Base-by-base conservation (phyloP, 2,888 invertebrate genomes). In the Orthonevra nobilis region DNA sequence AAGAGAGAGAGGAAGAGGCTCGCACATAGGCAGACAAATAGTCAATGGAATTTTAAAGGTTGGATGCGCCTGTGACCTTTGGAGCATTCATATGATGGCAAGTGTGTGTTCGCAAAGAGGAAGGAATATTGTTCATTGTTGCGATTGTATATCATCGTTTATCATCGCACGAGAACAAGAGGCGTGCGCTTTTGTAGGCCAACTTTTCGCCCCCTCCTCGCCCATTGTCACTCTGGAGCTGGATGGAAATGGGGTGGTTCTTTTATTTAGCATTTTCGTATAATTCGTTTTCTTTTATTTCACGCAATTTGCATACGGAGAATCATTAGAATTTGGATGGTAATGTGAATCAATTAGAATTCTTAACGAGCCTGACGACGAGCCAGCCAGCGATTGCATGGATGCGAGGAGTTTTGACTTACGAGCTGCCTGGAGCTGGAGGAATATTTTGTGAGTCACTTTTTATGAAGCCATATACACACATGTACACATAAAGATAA, bases 311-410 rank as follows among this genome's bases (percentile, higher is more conserved):
- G 46, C 77, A 77, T 77, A 52, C 54, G 40, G 64, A 72, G 72
- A 77, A 72, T 72, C 77, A 77, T 77, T 77, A 72, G 72, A 77
- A 77, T 77, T 72, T 77, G 72, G 72, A 77, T 77, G 64, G 72
- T 77, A 72, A 77, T 77, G 64, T 40, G 72, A 72, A 77, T 77
- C 77, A 77, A 77, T 77, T 77, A 77, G 64, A 77, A 77, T 77
- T 64, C 72, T 66, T 72, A 54, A 64, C 77, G 46, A 64, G 60
- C 36, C 40, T 56, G 58, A 50, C 36, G 50, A 40, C 36, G 54
- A 40, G n/a, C n/a, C n/a, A n/a, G n/a, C 17, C 48, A 42, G 48
- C 14, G 17, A 3, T 40, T 32, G 32, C 3, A n/a, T 2, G n/a
- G 1, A 10, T n/a, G 0, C 3, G 2, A 28, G 23, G 17, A 26